Evolutionary conservation across 2,113 vertebrate species (phyloP).

Genomic region (Gobiocypris rarus): DNA sequence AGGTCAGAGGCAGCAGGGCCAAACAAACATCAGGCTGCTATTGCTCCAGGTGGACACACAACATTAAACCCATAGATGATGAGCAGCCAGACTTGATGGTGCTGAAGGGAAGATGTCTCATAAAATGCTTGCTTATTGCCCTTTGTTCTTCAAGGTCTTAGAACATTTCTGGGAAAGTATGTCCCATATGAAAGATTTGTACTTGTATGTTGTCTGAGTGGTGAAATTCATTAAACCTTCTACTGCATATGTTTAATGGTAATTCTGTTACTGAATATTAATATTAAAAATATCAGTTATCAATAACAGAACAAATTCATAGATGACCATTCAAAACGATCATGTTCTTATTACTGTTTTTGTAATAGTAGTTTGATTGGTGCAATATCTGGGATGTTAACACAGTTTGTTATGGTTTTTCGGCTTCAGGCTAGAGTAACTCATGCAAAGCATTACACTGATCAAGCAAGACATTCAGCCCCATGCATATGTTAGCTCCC

Average conservation of each 20-base stretch:
- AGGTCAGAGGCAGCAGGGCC: slow-evolving; percentile 40
- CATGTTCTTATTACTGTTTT: not conserved
- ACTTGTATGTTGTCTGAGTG: not conserved
- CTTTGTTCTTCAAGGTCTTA: not conserved
- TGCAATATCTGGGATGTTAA: not conserved
- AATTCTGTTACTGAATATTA: no score
- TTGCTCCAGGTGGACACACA: slow-evolving; percentile 37
- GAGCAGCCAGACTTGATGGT: slow-evolving; percentile 15
- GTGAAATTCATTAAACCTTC: not conserved
- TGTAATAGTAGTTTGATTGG: not conserved
- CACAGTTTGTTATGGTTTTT: not conserved
- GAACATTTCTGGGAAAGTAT: not conserved
- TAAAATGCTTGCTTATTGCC: slow-evolving; percentile 31
- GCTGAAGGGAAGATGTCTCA: slow-evolving; percentile 11
- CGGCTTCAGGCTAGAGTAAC: not conserved
- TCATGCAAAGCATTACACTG: not conserved
- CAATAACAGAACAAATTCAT: no score
- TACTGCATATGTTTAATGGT: not conserved
- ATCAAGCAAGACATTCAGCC: not conserved
- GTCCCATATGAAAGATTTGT: not conserved
- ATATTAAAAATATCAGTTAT: no score
- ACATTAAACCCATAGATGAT: slow-evolving; percentile 46
- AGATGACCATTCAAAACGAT: no score
- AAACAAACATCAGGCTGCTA: slow-evolving; percentile 28
- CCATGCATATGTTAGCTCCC: no score